These are phyloP conservation scores for Corythaixoides concolor DNA, from an alignment of 2,113 vertebrate genomes.

Conservation along the genomic window DNA sequence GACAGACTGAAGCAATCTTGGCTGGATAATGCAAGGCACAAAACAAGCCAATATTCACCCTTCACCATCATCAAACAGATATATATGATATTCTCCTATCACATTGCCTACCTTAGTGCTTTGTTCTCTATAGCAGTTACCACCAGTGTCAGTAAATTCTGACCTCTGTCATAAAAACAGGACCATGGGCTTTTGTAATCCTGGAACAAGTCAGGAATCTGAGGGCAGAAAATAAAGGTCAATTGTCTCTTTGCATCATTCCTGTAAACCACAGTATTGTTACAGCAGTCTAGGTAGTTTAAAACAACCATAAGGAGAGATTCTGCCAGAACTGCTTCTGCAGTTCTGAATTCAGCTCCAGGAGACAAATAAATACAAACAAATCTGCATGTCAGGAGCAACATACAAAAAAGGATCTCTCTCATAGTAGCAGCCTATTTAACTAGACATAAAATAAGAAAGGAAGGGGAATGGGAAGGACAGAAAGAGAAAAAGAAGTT, in stretches of 20 bases:
- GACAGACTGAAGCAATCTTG: conserved; percentile 28
- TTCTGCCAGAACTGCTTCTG: not conserved
- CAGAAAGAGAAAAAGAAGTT: not conserved
- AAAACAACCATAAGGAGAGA: not conserved
- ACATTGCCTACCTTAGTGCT: not conserved
- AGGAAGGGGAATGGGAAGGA: not conserved
- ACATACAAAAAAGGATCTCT: not conserved
- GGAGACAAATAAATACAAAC: conserved; percentile 5
- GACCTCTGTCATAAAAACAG: not conserved
- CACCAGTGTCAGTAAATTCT: not conserved
- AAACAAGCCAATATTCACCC: not conserved
- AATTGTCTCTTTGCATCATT: conserved; percentile 36
- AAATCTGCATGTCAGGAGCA: not conserved
- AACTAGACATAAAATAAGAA: not conserved
- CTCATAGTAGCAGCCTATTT: not conserved
- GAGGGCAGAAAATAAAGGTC: conserved; percentile 39
- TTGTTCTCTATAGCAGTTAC: not conserved
- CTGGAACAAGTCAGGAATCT: not conserved
- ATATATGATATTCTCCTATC: not conserved
- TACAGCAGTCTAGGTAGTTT: not conserved
- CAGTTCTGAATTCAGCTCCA: not conserved
- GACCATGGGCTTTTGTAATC: not conserved
- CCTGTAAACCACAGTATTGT: not conserved
- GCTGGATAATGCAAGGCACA: not conserved
- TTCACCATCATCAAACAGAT: not conserved